Conservation (phyloP, 2,113 vertebrate genomes). For the Odocoileus virginianus region DNA sequence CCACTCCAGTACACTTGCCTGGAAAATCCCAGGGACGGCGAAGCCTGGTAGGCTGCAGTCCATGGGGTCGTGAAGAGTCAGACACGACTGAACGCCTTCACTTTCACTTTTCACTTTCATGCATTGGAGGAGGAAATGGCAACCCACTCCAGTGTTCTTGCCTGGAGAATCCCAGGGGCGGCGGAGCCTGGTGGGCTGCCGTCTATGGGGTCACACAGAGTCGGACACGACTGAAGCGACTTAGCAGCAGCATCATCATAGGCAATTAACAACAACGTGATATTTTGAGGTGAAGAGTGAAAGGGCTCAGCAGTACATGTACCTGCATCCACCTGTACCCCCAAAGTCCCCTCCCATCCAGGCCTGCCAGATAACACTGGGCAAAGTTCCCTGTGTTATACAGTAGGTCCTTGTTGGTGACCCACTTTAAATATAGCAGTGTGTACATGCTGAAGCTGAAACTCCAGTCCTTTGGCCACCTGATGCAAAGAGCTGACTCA, state of each 20-base stretch:
- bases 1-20: no score
- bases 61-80: no score
- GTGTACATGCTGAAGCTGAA: background rate
- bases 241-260: background rate
- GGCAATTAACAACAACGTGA: accelerated
- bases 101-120: no score
- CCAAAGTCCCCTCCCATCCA: background rate
- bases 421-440: background rate
- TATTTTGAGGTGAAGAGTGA: background rate
- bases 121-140: no score
- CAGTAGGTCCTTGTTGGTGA: background rate
- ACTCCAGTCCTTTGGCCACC: background rate
- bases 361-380: background rate
- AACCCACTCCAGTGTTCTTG: no score
- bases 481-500: background rate
- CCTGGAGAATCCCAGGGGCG: no score
- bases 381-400: background rate
- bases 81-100: no score
- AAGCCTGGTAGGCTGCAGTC: no score
- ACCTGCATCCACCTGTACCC: background rate
- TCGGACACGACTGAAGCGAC: no score
- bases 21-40: no score
- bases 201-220: no score
- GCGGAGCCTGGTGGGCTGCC: no score
- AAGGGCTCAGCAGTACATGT: background rate